Evolutionary conservation across 2,888 invertebrate species (phyloP), one percentile per base, ranked within the genome.

Genomic region (Agrilus mali): DNA sequence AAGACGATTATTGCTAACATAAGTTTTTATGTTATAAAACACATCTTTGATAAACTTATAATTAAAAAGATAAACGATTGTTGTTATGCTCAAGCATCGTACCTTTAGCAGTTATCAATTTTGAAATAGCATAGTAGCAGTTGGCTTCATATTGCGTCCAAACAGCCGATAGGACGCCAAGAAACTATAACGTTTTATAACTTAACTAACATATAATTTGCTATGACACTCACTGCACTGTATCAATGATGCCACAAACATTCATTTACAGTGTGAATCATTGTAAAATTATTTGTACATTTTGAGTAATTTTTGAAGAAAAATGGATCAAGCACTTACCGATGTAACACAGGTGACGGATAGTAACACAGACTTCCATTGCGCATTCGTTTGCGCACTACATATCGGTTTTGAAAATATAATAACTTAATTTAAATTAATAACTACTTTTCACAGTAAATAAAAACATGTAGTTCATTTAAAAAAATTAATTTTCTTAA

Each of bases 321-420:
- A 58, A 55, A 57, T 54, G 55, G 58, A 58, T 55, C 57, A 58
- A 56, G 58, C 59, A 62, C 69, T 69, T 68, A 69, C 70, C 69
- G 68, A 69, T 67, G 67, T 67, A 69, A 70, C 67, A 69, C 70
- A 71, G 69, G 67, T 71, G 71, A 72, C 70, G 69, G 69, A 67
- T 66, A 66, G 64, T 65, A 65, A 66, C 68, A 69, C 63, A 65
- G 66, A 57, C 55, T 57, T 52, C 54, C 53, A 57, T 49, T 63
- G 67, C 70, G 69, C 66, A 65, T 53, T 42, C 52, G 46, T 51
- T 47, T 51, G 64, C 66, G 64, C 64, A 63, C 46, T 50, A 53
- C 39, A 27, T 49, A 46, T 38, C 40, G 38, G 45, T 42, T 46
- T 44, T 40, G 37, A 40, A 41, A 45, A 37, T 37, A 16, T n/a